Evolutionary conservation across 1,140 invertebrate species (phyloP), one percentile per base, ranked within the genome.

Genomic region (Drosophila nigromelanica): DNA sequence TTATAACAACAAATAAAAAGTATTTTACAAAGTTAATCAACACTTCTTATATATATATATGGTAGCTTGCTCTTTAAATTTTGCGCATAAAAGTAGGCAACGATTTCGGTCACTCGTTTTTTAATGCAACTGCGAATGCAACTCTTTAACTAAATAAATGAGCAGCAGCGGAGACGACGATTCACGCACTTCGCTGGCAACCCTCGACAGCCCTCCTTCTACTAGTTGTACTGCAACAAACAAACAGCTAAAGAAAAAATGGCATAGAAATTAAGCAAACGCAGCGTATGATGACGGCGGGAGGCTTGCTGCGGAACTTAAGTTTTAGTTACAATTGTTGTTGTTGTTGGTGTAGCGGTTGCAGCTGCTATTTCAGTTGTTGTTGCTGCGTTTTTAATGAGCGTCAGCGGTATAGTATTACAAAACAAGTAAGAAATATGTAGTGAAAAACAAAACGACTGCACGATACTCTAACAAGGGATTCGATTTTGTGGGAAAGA

Each of bases 181-280:
- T 39, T 33, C 72, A 85, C 81, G 82, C 81, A 87, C 64, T 58
- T 78, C 66, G 59, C 75, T 62, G 60, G 60, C 60, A 58, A 0
- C 11, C 39, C 10, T 39, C 11, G 8, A 1, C 45, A 27, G 21
- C 15, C 6, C 18, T 33, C 1, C 24, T 12, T 5, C 43, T 27
- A 21, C 51, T 18, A 4, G 74, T 45, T 37, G 18, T 62, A 64
- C 18, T 45, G 35, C 45, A 62, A 51, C 60, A 18, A 52, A 59
- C 59, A 52, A n/a, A n/a, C n/a, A n/a, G 67, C 39, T 73, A 51
- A 70, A 56, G 48, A 64, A 58, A 37, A 62, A 80, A 78, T 48
- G 40, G 51, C 59, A 78, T 78, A 72, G 60, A 87, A 86, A 86
- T 87, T 82, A 86, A 71, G 82, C 82, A 87, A 87, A 86, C 82